phyloP scores from a whole-genome alignment of 2,888 invertebrate genomes.

The Ormyrus thymus region DNA sequence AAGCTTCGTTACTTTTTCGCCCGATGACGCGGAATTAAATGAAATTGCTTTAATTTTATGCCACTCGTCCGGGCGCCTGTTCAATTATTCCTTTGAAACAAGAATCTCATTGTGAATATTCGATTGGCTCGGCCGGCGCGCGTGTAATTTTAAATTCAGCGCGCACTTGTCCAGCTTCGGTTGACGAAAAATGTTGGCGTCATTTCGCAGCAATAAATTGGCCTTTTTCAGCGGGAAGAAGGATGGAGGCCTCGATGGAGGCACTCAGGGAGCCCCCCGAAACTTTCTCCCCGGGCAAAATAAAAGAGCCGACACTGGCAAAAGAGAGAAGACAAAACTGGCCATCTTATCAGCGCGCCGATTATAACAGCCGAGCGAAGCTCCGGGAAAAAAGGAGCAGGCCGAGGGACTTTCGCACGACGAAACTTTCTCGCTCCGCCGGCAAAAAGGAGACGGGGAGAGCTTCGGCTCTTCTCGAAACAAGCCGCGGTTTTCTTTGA shows the following conservation, averaged over 20 bases:
- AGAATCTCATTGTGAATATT: no score
- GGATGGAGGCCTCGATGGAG: neutral
- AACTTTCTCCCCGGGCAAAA: neutral
- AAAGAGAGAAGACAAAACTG: neutral
- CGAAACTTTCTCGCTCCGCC: conserved; percentile 3
- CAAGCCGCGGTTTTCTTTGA: conserved; percentile 52
- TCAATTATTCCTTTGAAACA: no score
- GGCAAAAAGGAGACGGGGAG: neutral
- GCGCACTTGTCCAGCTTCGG: no score
- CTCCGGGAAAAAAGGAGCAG: conserved; percentile 15
- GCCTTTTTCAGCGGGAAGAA: conserved; percentile 10
- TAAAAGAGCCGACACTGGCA: neutral
- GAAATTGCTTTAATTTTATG: no score
- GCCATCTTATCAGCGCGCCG: conserved; percentile 50
- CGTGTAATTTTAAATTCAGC: no score
- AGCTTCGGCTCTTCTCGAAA: conserved; percentile 26
- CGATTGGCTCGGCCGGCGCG: no score
- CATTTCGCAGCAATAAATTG: neutral
- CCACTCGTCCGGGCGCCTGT: no score
- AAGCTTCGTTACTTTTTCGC: no score
- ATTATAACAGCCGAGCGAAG: conserved; percentile 46
- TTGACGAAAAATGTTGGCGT: no score
- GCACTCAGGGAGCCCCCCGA: no score
- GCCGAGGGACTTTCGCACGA: conserved; percentile 9
- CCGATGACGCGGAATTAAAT: no score